A percentile compares a stretch with the other conserved stretches of the same genome.
phyloP scores from a whole-genome alignment of 2,113 vertebrate species.

The Scomber japonicus region DNA sequence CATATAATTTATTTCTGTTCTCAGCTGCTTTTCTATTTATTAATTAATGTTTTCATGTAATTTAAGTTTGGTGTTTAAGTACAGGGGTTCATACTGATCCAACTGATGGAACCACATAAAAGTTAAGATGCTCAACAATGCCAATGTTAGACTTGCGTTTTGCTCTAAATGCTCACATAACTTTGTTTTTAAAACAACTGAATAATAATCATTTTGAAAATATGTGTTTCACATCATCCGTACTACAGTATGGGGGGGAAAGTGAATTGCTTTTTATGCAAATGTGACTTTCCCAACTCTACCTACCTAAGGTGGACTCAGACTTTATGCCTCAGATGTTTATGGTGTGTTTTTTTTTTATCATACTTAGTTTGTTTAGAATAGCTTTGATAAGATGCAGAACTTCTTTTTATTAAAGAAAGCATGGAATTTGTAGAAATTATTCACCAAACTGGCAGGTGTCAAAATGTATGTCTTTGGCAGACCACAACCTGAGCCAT shows the following conservation, averaged over 20 bases:
- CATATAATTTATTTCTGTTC: neutral
- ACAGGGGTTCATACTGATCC: neutral
- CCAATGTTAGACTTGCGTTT: neutral
- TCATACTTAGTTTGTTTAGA: too few relatives aligned
- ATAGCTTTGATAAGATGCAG: too few relatives aligned
- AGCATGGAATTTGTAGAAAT: too few relatives aligned
- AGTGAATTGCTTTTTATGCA: constrained; percentile 18
- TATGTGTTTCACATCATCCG: constrained; percentile 10
- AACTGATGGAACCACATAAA: neutral
- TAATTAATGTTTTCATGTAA: neutral
- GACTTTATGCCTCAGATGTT: neutral
- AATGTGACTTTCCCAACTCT: constrained; percentile 14
- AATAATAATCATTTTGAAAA: neutral
- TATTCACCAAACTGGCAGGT: too few relatives aligned
- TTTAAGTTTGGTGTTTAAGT: neutral
- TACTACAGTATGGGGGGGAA: neutral
- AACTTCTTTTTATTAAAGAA: too few relatives aligned
- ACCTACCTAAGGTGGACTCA: constrained; percentile 3
- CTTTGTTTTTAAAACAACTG: neutral
- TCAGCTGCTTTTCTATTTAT: neutral
- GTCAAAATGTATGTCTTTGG: neutral
- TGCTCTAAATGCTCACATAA: neutral
- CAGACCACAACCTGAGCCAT: constrained; percentile 9
- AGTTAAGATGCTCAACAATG: neutral
- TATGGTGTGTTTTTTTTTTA: too few relatives aligned